A percentile compares a stretch with the other conserved stretches of the same genome.
Conservation (phyloP, 2,797 vertebrate genomes). For the Sebastes vulpes region DNA sequence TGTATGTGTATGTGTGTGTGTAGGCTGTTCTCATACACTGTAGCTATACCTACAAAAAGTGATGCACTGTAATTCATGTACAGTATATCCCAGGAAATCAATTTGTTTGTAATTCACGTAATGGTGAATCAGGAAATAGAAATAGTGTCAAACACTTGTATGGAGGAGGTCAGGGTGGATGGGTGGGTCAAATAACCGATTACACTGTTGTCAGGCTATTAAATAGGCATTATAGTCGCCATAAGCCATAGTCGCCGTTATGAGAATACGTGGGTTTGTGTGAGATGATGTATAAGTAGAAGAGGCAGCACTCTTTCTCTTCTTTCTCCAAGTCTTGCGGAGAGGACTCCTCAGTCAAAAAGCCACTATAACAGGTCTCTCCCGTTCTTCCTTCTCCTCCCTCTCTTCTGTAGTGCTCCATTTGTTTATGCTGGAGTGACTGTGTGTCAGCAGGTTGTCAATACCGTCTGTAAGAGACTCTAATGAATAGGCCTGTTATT, state of each 20-base stretch:
- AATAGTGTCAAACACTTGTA: too few species aligned
- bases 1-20: background rate
- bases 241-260: too few species aligned
- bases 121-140: too few species aligned
- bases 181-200: too few species aligned
- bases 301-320: background rate
- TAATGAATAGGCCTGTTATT: constrained; percentile 88
- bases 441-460: constrained; percentile 83
- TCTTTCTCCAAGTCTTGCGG: background rate
- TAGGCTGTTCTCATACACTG: background rate
- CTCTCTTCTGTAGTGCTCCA: constrained; percentile 59
- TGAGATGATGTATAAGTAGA: background rate
- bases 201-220: too few species aligned
- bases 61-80: too few species aligned
- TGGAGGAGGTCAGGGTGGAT: too few species aligned
- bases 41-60: too few species aligned
- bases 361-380: constrained; percentile 48
- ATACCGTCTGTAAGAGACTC: constrained; percentile 83
- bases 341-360: constrained; percentile 38
- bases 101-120: too few species aligned
- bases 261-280: background rate
- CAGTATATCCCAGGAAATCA: too few species aligned
- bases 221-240: too few species aligned
- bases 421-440: constrained; percentile 81
- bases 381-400: constrained; percentile 22